Evolutionary conservation across 2,113 vertebrate species (phyloP).

Genomic region (Cheirogaleus medius): DNA sequence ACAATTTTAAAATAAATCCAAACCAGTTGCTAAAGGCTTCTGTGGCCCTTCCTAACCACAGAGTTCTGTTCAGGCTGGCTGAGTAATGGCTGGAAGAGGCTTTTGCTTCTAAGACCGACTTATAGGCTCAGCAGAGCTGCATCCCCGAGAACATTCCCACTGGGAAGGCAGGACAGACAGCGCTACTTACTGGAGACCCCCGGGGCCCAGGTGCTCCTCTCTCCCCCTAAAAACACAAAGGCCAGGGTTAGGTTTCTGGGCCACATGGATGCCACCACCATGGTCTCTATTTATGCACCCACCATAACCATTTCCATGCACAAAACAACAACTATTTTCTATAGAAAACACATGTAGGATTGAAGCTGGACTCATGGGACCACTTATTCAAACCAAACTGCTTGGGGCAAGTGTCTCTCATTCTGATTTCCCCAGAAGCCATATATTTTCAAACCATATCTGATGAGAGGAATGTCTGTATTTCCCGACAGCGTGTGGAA

Average conservation of each 20-base stretch:
- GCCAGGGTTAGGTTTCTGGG: conserved; percentile 27
- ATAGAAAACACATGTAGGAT: neutral
- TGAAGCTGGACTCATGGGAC: neutral
- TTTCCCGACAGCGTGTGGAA: neutral
- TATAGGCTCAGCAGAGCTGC: too few species aligned
- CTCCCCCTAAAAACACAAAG: conserved; percentile 91
- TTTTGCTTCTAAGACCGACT: neutral
- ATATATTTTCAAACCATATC: conserved; percentile 16
- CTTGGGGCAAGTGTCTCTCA: neutral
- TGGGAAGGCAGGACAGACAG: neutral
- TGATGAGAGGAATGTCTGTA: neutral
- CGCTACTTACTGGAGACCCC: conserved; percentile 95
- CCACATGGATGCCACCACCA: neutral
- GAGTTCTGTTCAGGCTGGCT: neutral
- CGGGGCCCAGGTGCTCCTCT: conserved; percentile 93
- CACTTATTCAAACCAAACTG: neutral
- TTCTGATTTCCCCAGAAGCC: neutral
- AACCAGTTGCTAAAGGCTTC: neutral
- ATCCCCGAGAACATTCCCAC: neutral
- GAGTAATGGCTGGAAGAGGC: neutral
- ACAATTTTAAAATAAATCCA: neutral
- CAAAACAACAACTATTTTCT: neutral
- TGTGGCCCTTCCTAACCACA: neutral
- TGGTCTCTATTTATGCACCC: neutral
- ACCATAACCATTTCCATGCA: neutral